Evolutionary conservation across 2,888 invertebrate species (phyloP).

Genomic region (Crioceris asparagi): DNA sequence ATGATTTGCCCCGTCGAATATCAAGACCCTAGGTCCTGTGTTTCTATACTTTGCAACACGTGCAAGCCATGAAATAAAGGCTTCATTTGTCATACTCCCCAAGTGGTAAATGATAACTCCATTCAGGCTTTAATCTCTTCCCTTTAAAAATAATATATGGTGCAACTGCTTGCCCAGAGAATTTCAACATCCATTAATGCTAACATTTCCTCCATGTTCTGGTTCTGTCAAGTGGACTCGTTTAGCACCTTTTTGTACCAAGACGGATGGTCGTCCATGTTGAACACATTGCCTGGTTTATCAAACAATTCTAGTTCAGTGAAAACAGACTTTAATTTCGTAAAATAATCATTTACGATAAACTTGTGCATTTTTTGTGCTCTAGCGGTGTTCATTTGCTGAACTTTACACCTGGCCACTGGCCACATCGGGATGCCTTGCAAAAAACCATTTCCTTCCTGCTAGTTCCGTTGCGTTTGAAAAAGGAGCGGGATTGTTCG

Average conservation of each 20-base stretch:
- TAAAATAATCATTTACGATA: slow-evolving; percentile 4
- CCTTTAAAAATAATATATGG: slow-evolving; percentile 26
- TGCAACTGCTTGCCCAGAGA: slow-evolving; percentile 17
- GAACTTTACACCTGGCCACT: slow-evolving; percentile 19
- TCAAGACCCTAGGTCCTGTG: slow-evolving; percentile 18
- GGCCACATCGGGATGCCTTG: slow-evolving; percentile 17
- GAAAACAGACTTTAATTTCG: background rate
- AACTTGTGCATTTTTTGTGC: slow-evolving; percentile 22
- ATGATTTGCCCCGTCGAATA: slow-evolving; percentile 28
- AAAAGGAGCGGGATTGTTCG: slow-evolving; percentile 13
- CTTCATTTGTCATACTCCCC: slow-evolving; percentile 24
- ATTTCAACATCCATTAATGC: slow-evolving; percentile 6
- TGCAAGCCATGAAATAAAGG: slow-evolving; percentile 19
- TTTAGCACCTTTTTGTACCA: slow-evolving; percentile 20
- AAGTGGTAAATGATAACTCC: slow-evolving; percentile 18
- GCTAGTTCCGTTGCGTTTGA: slow-evolving; percentile 10
- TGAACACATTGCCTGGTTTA: slow-evolving; percentile 22
- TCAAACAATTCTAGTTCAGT: slow-evolving; percentile 1
- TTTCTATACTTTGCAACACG: slow-evolving; percentile 23
- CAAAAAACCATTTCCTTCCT: slow-evolving; percentile 20
- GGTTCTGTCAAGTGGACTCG: slow-evolving; percentile 23
- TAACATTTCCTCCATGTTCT: slow-evolving; percentile 22
- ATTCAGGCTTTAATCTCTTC: slow-evolving; percentile 19
- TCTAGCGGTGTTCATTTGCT: slow-evolving; percentile 23
- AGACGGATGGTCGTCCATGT: slow-evolving; percentile 28